Conservation (phyloP, 2,888 invertebrate genomes). For the Myopa tessellatipennis region DNA sequence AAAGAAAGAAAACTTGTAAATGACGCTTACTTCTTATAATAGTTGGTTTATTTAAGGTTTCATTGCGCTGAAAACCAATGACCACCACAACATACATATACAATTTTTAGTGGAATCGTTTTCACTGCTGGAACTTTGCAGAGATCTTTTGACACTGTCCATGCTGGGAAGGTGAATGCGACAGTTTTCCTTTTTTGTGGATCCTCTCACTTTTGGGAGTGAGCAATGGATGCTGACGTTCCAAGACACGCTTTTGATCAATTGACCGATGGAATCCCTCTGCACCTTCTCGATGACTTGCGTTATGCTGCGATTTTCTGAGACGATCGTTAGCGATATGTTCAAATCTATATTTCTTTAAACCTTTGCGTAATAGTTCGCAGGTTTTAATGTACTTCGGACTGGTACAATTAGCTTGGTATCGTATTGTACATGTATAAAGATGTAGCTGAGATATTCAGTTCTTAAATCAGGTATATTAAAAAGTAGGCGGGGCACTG, state of each 20-base stretch:
- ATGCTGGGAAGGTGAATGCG: background rate
- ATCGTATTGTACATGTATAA: no score
- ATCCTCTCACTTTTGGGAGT: no score
- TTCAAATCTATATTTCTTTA: no score
- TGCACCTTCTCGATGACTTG: no score
- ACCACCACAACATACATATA: constrained; percentile 17
- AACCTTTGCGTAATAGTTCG: no score
- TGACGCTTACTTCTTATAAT: background rate
- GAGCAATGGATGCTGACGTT: background rate
- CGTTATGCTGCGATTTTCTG: no score
- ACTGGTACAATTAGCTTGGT: background rate
- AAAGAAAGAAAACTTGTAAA: constrained; percentile 12
- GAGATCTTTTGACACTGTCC: background rate
- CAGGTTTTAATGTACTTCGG: background rate
- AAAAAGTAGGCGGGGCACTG: no score
- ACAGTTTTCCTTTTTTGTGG: background rate
- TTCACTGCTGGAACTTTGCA: background rate
- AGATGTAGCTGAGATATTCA: no score
- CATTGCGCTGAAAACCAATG: constrained; percentile 18
- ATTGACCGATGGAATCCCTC: background rate
- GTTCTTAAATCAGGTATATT: no score
- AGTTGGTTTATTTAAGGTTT: background rate
- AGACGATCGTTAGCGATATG: no score
- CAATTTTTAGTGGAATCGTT: background rate
- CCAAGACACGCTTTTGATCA: background rate